Conservation (phyloP, 2,888 invertebrate genomes). For the Agonopterix arenella region DNA sequence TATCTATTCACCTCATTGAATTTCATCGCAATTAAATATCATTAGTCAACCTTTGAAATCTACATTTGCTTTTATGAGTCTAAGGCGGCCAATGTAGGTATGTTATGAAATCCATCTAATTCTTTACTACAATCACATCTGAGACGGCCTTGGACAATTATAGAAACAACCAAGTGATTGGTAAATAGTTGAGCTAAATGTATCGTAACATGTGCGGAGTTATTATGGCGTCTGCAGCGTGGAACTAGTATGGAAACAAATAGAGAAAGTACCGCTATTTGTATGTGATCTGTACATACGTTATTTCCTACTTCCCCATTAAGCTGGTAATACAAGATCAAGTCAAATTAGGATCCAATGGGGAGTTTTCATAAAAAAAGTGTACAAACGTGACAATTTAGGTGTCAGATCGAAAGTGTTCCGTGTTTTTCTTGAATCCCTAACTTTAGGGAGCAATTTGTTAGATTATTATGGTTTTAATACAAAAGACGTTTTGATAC, state of each 20-base stretch:
- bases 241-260: conserved; percentile 54
- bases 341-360: no score
- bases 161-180: background rate
- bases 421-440: no score
- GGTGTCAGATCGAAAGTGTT: no score
- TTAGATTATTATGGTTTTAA: no score
- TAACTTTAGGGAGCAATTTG: no score
- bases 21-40: background rate
- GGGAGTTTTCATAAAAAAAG: no score
- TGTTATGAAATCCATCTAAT: background rate
- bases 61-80: background rate
- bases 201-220: background rate
- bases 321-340: conserved; percentile 4
- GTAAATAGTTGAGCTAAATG: background rate
- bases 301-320: conserved; percentile 52
- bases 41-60: background rate
- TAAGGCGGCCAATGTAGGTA: background rate
- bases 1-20: no score
- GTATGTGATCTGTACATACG: conserved; percentile 43
- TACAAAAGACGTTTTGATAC: no score
- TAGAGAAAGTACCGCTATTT: conserved; percentile 63
- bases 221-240: conserved; percentile 17
- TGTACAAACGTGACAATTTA: no score
- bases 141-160: background rate
- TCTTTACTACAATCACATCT: background rate